These are phyloP conservation scores for Standfussiana lucernea DNA, from an alignment of 2,888 invertebrate genomes.

Conservation along the genomic window DNA sequence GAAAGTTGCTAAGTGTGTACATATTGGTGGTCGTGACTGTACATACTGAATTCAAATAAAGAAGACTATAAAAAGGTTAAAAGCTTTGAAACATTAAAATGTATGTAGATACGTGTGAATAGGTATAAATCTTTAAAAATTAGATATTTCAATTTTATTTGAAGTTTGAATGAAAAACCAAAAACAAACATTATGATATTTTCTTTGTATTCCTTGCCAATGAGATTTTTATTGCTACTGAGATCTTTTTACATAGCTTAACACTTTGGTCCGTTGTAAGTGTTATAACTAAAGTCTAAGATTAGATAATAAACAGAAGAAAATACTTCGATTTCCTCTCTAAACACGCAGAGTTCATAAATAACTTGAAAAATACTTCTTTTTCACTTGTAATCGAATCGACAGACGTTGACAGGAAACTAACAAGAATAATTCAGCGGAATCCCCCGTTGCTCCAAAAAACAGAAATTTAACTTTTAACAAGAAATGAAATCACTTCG, in stretches of 20 bases:
- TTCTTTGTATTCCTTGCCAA: not conserved
- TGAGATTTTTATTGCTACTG: not conserved
- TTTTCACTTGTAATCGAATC: constrained; percentile 6
- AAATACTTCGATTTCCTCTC: not conserved
- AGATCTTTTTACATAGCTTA: not conserved
- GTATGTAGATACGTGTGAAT: not conserved
- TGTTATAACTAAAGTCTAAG: not conserved
- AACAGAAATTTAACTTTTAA: constrained; percentile 64
- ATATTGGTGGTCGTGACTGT: too few species aligned
- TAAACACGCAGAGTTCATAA: not conserved
- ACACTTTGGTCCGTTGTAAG: not conserved
- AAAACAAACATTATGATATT: not conserved
- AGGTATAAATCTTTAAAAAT: too few species aligned
- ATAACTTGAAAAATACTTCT: constrained; percentile 11
- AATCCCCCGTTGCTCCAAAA: constrained; percentile 23
- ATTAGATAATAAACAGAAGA: not conserved
- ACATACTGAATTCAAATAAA: too few species aligned
- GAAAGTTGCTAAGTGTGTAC: too few species aligned
- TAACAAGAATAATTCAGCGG: constrained; percentile 45
- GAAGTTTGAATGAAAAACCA: not conserved
- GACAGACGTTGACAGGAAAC: constrained; percentile 38
- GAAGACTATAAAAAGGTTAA: too few species aligned
- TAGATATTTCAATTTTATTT: not conserved
- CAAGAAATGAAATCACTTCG: constrained; percentile 68
- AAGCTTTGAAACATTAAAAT: constrained; percentile 24